Evolutionary conservation across 2,113 vertebrate species (phyloP), one percentile per base, ranked within the genome.

Genomic region (Tetrao urogallus): DNA sequence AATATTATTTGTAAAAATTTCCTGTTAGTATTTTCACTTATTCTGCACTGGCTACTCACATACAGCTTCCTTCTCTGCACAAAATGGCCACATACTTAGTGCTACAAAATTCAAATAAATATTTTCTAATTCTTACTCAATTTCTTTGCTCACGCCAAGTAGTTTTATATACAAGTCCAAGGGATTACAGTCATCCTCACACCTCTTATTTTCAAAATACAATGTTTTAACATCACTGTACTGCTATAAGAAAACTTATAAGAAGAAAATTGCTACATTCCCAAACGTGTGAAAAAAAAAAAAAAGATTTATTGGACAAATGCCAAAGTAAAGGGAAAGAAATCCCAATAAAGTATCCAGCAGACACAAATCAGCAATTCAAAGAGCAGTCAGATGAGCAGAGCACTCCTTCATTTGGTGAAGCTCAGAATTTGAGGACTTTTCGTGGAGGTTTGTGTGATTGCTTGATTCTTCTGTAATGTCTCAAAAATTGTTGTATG

Each of bases 181-280:
- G 93, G 36, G 60, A 71, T 38, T 86, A 11, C 32, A 88, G 17
- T 67, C 32, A 60, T 75, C 92, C 71, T 56, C 54, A 54, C 65
- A 45, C n/a, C 58, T 84, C 27, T 34, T 91, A 88, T 92, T 87
- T 82, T 91, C 76, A 91, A 40, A 47, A 69, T 34, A 21, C 77
- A 79, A 13, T 74, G 60, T 58, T 95, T 92, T 74, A 66, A 73
- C 42, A 77, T n/a, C 36, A 11, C 64, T 90, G 36, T 65, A 19
- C 65, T 70, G 14, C 56, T 83, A 7, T 60, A 95, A 88, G 85
- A 86, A 81, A 81, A 56, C 34, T 74, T 91, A 11, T 34, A 47
- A 13, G 56, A 92, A 92, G 50, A 82, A 90, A 96, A 91, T 66
- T 92, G 36, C 94, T 85, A 58, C 18, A 24, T 88, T 18, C 58